A percentile compares a stretch with the other conserved stretches of the same genome.
Evolutionary conservation across 2,888 invertebrate genomes (phyloP).

Genomic region (Mycalesis mineus): DNA sequence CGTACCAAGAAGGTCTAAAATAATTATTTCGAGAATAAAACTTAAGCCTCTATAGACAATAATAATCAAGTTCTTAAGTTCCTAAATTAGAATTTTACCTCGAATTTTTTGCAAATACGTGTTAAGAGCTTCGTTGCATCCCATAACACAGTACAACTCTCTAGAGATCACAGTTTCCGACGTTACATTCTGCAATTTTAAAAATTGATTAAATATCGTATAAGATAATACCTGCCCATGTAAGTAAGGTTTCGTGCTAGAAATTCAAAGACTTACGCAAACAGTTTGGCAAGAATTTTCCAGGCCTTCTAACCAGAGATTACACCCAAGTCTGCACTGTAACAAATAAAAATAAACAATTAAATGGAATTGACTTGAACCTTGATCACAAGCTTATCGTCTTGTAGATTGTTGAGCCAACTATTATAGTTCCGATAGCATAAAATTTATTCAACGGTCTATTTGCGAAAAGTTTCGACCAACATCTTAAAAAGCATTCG

Average conservation of each 20-base stretch:
- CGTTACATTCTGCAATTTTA: conserved; percentile 81
- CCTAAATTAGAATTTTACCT: conserved; percentile 61
- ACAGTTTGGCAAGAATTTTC: conserved; percentile 86
- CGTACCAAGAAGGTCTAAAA: conserved; percentile 80
- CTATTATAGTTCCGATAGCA: too few relatives aligned
- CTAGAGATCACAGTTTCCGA: conserved; percentile 82
- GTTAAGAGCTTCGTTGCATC: conserved; percentile 88
- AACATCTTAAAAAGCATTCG: too few relatives aligned
- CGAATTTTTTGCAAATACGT: conserved; percentile 84
- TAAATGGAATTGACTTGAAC: too few relatives aligned
- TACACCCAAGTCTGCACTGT: conserved; percentile 89
- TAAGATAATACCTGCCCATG: too few relatives aligned
- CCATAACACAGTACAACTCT: conserved; percentile 87
- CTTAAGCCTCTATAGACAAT: too few relatives aligned
- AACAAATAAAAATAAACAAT: conserved; percentile 54
- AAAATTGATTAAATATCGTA: not conserved
- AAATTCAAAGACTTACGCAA: conserved; percentile 83
- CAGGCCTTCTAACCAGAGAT: conserved; percentile 86
- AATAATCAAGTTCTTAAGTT: too few relatives aligned
- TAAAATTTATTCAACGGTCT: too few relatives aligned
- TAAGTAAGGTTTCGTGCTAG: too few relatives aligned
- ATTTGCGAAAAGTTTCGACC: too few relatives aligned
- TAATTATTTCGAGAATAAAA: not conserved
- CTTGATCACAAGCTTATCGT: too few relatives aligned
- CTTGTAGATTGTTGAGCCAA: too few relatives aligned